Evolutionary conservation across 2,797 vertebrate species (phyloP), one percentile per base, ranked within the genome.

Genomic region (Scolopax rusticola): DNA sequence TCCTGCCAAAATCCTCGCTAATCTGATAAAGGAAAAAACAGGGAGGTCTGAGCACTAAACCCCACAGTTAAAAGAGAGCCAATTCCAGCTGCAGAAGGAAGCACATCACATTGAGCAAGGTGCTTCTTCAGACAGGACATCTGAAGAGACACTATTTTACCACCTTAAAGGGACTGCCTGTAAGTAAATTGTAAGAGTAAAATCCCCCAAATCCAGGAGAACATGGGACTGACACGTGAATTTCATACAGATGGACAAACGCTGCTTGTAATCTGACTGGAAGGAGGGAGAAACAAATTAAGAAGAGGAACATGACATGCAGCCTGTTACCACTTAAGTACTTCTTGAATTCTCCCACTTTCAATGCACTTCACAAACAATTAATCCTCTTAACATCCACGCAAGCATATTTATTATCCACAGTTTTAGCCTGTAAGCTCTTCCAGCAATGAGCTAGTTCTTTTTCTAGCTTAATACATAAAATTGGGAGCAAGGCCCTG

Each of bases 1-100:
- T 97, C 95, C 96, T 97, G 95, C 97, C 97, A 97, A 97, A 97
- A 97, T 77, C 80, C 95, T 10, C 69, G 86, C 68, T 98, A 95
- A 96, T 96, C 95, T 96, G 87, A 97, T 85, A 84, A 90, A 87
- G 73, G 60, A 60, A 86, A 89, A 92, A 86, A 8, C 83, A 74
- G 57, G 77, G 89, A 96, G 83, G 90, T 91, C 94, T 84, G 63
- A 93, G 76, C 53, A 79, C 74, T 91, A 87, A 95, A 92, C 70
- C 40, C 41, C 1, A 0, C 0, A 11, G 59, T 87, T 80, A 57
- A 84, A 79, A n/a, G 0, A 32, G 23, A 82, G 32, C 11, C 38
- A 77, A 53, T 40, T 93, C 79, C 82, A 88, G 83, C 77, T 47
- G 59, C 36, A 95, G 38, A 73, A 75, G 68, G 48, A 89, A 79